A percentile compares a stretch with the other conserved stretches of the same genome.
These are phyloP conservation scores for Temnopleurus reevesii DNA, from an alignment of 53 echinoderm and acorn worm genomes.

Conservation along the genomic window DNA sequence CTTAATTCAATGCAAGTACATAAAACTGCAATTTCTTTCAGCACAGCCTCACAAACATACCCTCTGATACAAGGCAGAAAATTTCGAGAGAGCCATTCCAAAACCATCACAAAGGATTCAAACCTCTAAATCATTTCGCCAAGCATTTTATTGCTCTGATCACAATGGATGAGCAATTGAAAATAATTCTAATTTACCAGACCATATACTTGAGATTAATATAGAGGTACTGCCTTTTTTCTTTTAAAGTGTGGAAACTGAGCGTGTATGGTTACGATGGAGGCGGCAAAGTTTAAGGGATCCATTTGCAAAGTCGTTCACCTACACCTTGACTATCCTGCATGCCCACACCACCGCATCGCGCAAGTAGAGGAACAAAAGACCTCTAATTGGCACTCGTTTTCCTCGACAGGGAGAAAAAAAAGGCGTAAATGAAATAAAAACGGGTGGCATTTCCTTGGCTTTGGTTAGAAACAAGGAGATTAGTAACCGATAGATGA, in stretches of 20 bases:
- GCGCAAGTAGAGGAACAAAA: slow-evolving; percentile 51
- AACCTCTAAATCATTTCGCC: no score
- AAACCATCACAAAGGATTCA: no score
- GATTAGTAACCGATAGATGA: slow-evolving; percentile 53
- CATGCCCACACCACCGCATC: not conserved
- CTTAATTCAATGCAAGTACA: no score
- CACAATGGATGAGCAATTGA: no score
- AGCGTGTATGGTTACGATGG: not conserved
- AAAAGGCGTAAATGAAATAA: not conserved
- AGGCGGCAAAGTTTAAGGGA: not conserved
- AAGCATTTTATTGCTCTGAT: no score
- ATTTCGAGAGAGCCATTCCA: no score
- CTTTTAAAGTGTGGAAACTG: not conserved
- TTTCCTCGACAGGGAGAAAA: not conserved
- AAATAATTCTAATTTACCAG: no score
- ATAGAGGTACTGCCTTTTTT: not conserved
- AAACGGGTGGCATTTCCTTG: slow-evolving; percentile 12
- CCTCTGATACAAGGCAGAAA: no score
- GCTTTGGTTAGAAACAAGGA: not conserved
- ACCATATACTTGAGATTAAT: no score
- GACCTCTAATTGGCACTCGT: slow-evolving; percentile 37
- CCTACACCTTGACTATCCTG: not conserved
- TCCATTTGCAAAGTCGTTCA: slow-evolving; percentile 48
- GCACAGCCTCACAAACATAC: no score
- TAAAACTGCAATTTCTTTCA: no score